Evolutionary conservation across 2,113 vertebrate genomes (phyloP), one percentile per base, ranked within the genome.

Genomic region (Colinus virginianus): DNA sequence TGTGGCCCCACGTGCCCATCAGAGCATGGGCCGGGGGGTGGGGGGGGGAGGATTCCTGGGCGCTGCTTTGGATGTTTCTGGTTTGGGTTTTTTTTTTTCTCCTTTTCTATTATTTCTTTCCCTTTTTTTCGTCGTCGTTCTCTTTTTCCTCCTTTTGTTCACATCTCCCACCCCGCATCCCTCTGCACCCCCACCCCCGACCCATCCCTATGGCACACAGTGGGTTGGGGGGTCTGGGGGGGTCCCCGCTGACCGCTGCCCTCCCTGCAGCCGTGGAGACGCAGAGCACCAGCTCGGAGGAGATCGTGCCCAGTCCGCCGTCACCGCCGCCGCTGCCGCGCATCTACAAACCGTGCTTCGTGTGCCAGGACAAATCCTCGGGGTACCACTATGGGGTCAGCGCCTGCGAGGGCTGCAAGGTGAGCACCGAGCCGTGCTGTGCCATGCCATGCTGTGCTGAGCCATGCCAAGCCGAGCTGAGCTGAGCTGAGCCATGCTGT

Each of bases 311-410:
- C 96, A 99, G 99, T 93, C 99, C 99, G 1, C 99, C 99, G 30
- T 99, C 99, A 0, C 99, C 99, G 8, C 99, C 99, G 6, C 99
- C 99, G 8, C 98, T 99, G 9, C 99, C 99, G 89, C 98, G 99
- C 38, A 98, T 99, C 98, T 99, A 99, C 98, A 99, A 99, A 96
- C 99, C 99, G 89, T 99, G 99, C 97, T 99, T 99, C 93, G 99
- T 99, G 97, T 99, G 99, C 97, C 99, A 99, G 97, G 99, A 99
- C 98, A 99, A 99, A 92, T 99, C 98, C 94, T 99, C 99, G 9
- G 99, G 99, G 87, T 99, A 99, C 98, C 99, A 99, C 98, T 99
- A 99, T 91, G 99, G 99, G 79, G 99, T 99, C 97, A 99, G 99
- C 95, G 98, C 99, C 98, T 99, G 99, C 59, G 99, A 99, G 94